Base-by-base conservation (phyloP, 2,113 vertebrate genomes). In the Coreoperca whiteheadi region DNA sequence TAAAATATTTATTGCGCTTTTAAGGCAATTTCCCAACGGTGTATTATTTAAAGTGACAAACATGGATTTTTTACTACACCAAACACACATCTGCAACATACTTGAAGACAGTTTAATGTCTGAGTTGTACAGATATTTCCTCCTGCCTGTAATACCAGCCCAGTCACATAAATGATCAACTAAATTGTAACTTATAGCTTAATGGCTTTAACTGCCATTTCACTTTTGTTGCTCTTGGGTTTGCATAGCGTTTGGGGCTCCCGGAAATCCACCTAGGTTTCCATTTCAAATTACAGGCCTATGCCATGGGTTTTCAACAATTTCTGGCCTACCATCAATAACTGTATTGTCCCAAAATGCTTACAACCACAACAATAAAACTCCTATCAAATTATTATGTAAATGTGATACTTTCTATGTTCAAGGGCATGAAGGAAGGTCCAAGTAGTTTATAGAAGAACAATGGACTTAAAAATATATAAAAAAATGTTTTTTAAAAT, bases 1-100 rank as follows among this genome's bases (percentile, higher is more conserved):
- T 14, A 43, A 68, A 28, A 32, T 34, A 34, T 83, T 84, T 86
- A 88, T 82, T 84, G 28, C 37, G 28, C 54, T 71, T 66, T 64
- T 15, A 41, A 60, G 46, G 18, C n/a, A 61, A 16, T 53, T 67
- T 73, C 9, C 34, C 66, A 78, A 51, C 46, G 37, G 41, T 68
- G 21, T 71, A 10, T 60, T 64, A 37, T 74, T 77, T 68, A 46
- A 74, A 56, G 64, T 74, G 48, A 79, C 41, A 72, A 25, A 72
- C 66, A 59, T 41, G 39, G 2, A 37, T 7, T 8, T 53, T n/a
- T 57, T 21, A 25, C 15, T 23, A 71, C 34, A 74, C 18, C 5
- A 56, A 46, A 65, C 20, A 51, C 32, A 69, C 39, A 51, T 28
- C 0, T 30, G 32, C 30, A 43, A 64, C 48, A 56, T 34, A 48